These are phyloP conservation scores for Smutsia temminckii DNA, from an alignment of 2,797 vertebrate genomes.

Conservation along the genomic window DNA sequence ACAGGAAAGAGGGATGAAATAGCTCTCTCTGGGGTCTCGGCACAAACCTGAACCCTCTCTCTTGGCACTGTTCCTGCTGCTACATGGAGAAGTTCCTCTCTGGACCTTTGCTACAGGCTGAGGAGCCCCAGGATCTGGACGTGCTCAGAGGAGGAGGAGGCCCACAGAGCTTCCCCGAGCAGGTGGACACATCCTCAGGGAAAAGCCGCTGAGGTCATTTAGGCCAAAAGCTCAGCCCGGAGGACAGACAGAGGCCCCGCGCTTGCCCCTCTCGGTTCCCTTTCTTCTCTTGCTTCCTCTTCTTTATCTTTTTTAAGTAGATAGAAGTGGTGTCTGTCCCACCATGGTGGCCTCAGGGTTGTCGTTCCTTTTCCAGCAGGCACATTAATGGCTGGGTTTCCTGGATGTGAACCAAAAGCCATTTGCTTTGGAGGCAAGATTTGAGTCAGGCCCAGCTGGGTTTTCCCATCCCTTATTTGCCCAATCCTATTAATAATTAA, in stretches of 20 bases:
- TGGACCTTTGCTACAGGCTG: neutral
- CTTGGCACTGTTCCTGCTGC: neutral
- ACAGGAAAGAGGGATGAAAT: neutral
- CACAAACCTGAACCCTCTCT: neutral
- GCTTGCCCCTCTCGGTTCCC: neutral
- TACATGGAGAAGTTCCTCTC: neutral
- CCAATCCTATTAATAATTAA: slow-evolving; percentile 85
- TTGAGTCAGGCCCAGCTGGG: slow-evolving; percentile 77
- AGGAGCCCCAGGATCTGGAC: neutral
- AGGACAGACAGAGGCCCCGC: accelerated
- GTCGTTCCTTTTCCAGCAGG: neutral
- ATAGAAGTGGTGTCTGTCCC: accelerated
- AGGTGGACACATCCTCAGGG: accelerated
- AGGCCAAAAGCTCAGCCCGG: neutral
- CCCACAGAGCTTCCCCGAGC: accelerated
- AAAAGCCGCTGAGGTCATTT: neutral
- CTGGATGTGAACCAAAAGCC: slow-evolving; percentile 57
- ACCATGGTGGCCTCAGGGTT: accelerated
- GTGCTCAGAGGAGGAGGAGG: neutral
- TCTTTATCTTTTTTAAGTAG: neutral
- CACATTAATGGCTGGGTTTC: neutral
- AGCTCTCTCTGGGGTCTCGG: neutral
- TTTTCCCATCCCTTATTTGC: slow-evolving; percentile 80
- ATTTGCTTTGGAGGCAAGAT: slow-evolving; percentile 53
- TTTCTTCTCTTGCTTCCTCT: neutral